Conservation (phyloP, 2,797 vertebrate species). For the Babyrousa celebensis region DNA sequence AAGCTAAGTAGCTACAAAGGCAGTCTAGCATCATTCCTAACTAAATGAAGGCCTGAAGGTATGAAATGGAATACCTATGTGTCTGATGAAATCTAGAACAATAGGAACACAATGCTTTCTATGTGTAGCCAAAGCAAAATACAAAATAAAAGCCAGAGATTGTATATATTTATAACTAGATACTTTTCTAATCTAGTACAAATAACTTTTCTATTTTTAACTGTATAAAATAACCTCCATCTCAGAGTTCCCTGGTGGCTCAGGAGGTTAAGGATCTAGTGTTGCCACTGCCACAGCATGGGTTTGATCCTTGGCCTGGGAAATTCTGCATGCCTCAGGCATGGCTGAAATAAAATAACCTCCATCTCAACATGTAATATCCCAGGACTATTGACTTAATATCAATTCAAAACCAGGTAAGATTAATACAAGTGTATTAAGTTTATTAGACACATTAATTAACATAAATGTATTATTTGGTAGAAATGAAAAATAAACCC, state of each 20-base stretch:
- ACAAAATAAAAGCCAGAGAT: constrained; percentile 71
- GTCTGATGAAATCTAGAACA: not conserved
- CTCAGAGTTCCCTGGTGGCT: too few species aligned
- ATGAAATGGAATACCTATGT: not conserved
- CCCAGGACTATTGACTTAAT: constrained; percentile 70
- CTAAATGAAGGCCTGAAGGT: not conserved
- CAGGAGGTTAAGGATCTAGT: too few species aligned
- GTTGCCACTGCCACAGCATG: too few species aligned
- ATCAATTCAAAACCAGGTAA: constrained; percentile 77
- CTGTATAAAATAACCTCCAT: constrained; percentile 77
- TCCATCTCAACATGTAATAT: constrained; percentile 58
- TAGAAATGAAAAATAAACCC: constrained; percentile 80
- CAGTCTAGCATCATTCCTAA: not conserved
- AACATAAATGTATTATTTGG: constrained; percentile 57
- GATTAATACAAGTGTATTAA: constrained; percentile 80
- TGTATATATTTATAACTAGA: constrained; percentile 88
- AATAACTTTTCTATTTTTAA: constrained; percentile 83
- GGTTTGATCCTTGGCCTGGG: too few species aligned
- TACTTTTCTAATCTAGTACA: constrained; percentile 81
- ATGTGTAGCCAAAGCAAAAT: constrained; percentile 76
- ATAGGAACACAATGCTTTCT: constrained; percentile 61
- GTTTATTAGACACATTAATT: constrained; percentile 61
- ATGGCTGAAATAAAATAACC: constrained; percentile 63
- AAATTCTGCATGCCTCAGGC: too few species aligned
- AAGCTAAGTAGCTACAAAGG: not conserved